These are phyloP conservation scores for Pterostichus madidus DNA, from an alignment of 2,888 invertebrate species.

Conservation along the genomic window DNA sequence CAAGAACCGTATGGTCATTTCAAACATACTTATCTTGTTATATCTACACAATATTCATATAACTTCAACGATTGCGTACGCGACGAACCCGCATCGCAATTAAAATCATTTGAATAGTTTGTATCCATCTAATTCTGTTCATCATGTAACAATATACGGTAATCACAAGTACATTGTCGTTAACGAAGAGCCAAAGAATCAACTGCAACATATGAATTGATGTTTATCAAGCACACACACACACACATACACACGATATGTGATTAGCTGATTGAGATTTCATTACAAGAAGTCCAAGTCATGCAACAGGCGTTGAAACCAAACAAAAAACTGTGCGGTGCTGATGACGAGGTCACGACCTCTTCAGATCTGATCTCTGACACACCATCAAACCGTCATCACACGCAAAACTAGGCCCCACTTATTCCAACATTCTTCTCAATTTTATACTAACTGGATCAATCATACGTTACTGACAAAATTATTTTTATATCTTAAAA, in stretches of 20 bases:
- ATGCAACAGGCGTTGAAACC: constrained; percentile 12
- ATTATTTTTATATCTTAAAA: too few species aligned
- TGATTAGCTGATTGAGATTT: constrained; percentile 46
- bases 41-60: not conserved
- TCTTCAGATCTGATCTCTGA: too few species aligned
- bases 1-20: not conserved
- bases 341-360: constrained; percentile 13
- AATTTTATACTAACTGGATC: too few species aligned
- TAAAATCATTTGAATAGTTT: not conserved
- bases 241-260: constrained; percentile 4
- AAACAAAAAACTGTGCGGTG: constrained; percentile 13
- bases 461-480: too few species aligned
- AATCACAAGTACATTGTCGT: constrained; percentile 16
- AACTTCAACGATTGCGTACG: too few species aligned
- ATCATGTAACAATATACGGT: constrained; percentile 7
- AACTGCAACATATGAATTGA: not conserved
- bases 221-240: constrained; percentile 1
- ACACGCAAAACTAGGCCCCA: not conserved
- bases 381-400: too few species aligned
- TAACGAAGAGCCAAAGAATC: too few species aligned
- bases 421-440: not conserved
- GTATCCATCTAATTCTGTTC: not conserved
- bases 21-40: not conserved
- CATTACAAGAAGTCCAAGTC: constrained; percentile 9
- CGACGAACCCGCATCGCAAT: not conserved